Evolutionary conservation across 1,140 invertebrate species (phyloP), one percentile per base, ranked within the genome.

Genomic region (Drosophila equinoxialis): DNA sequence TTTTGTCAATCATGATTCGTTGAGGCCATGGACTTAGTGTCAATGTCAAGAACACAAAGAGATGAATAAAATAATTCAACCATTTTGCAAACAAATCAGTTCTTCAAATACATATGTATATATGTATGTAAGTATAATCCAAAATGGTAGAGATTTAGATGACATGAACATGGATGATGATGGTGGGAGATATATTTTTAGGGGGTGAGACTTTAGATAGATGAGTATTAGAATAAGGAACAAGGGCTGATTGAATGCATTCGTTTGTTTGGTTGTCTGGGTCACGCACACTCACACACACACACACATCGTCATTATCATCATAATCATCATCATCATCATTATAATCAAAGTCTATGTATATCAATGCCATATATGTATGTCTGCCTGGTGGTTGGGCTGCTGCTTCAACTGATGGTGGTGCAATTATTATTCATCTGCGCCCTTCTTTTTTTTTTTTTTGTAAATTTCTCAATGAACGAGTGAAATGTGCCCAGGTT

Each of bases 381-480:
- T 3, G 23, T 30, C 39, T 62, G 30, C 30, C 37, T 54, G 39
- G 54, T 30, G 30, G 30, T 30, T 30, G 30, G 30, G 30, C 30
- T 37, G 35, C 7, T 37, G 35, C 35, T 23, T 51, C 6, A 6
- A 6, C 30, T 33, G 51, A 54, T 51, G 71, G 79, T 77, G 83
- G 70, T 87, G 79, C 80, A 87, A 87, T 87, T 87, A 87, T 83
- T 76, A 54, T 65, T 64, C 30, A 30, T 30, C 65, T 66, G 76
- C 72, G 69, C 70, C 67, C 83, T 83, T 51, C 17, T 41, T 65
- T 77, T 58, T 65, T 80, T 68, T 39, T 30, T 30, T 30, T 30
- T 30, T 30, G 26, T 30, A 30, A 30, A 30, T 30, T 30, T 11
- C 84, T 87, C 84, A 87, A 87, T 87, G 83, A 87, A 87, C 71